Evolutionary conservation across 2,888 invertebrate genomes (phyloP), one percentile per base, ranked within the genome.

Genomic region (Hirtodrosophila confusa): DNA sequence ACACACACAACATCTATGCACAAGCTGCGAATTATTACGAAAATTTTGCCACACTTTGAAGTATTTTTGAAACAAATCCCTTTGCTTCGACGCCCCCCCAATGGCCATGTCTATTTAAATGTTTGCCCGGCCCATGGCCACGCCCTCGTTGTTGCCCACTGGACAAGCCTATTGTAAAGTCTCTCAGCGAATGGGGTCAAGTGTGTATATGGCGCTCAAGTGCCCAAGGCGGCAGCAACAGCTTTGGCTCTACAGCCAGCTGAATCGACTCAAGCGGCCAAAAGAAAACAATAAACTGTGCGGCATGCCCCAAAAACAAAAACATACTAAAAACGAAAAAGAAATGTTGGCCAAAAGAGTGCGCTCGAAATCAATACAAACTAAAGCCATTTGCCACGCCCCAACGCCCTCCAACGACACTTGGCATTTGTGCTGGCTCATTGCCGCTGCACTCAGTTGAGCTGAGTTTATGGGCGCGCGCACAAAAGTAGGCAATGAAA

Each of bases 221-320:
- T 75, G 83, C 69, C 61, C 67, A 51, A 80, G 79, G 78, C 70
- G 61, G 74, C 57, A 57, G 62, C 51, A 79, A 51, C 44, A 48
- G 75, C 58, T 47, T 11, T 17, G 17, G 1, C 17, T 17, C 17
- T 36, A 36, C 60, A 57, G 58, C 63, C 60, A 51, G 62, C 48
- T 35, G 58, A 58, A 56, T 47, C 40, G 48, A 50, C 73, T 48
- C 54, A 56, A 44, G 58, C 49, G 40, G 40, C 66, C 62, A 55
- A 78, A 87, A 73, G 82, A 87, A 87, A 85, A 85, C 86, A 85
- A 87, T 83, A 87, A 87, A 80, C 78, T 63, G 50, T 77, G 58
- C 35, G 67, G 73, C 64, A 43, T 51, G 64, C 27, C 60, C 72
- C 49, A 47, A 80, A 70, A 58, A 48, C 39, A 45, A 60, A 58